Percentiles rank a stretch among this genome's conserved stretches.
These are phyloP conservation scores for Neoseiulus cucumeris DNA, from an alignment of 1,140 invertebrate genomes.

Conservation along the genomic window DNA sequence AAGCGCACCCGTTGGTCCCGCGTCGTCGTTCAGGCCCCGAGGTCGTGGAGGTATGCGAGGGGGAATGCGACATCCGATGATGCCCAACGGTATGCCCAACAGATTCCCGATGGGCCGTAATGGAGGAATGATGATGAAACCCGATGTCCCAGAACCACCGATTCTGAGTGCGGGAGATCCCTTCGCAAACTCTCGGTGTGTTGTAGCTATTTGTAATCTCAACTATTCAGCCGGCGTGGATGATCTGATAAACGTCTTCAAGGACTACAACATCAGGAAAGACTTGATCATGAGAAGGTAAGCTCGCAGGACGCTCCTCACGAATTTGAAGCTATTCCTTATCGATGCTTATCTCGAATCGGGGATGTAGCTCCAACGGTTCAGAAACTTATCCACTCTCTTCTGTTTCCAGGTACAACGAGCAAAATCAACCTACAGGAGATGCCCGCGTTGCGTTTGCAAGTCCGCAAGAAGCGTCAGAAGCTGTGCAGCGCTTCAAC, in stretches of 20 bases:
- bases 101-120: slow-evolving; percentile 8
- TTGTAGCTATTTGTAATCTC: slow-evolving; percentile 59
- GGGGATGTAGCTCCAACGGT: slow-evolving; percentile 49
- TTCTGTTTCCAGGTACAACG: slow-evolving; percentile 41
- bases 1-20: not conserved
- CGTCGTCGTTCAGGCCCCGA: not conserved
- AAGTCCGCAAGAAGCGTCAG: slow-evolving; percentile 47
- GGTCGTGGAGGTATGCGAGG: slow-evolving; percentile 15
- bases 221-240: slow-evolving; percentile 61
- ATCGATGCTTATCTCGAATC: slow-evolving; percentile 42
- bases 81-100: slow-evolving; percentile 17
- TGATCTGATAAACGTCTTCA: slow-evolving; percentile 68
- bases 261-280: slow-evolving; percentile 24
- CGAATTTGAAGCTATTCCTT: slow-evolving; percentile 16
- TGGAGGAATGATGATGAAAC: not conserved
- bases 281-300: slow-evolving; percentile 26
- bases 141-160: slow-evolving; percentile 17
- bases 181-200: slow-evolving; percentile 56
- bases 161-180: slow-evolving; percentile 29
- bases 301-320: slow-evolving; percentile 15
- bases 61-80: slow-evolving; percentile 21
- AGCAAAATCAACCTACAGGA: slow-evolving; percentile 59
- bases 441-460: slow-evolving; percentile 66
- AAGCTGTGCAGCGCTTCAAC: slow-evolving; percentile 40
- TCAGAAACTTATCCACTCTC: too few relatives aligned